Evolutionary conservation across 2,113 vertebrate genomes (phyloP), one percentile per base, ranked within the genome.

Genomic region (Toxotes chatareus): DNA sequence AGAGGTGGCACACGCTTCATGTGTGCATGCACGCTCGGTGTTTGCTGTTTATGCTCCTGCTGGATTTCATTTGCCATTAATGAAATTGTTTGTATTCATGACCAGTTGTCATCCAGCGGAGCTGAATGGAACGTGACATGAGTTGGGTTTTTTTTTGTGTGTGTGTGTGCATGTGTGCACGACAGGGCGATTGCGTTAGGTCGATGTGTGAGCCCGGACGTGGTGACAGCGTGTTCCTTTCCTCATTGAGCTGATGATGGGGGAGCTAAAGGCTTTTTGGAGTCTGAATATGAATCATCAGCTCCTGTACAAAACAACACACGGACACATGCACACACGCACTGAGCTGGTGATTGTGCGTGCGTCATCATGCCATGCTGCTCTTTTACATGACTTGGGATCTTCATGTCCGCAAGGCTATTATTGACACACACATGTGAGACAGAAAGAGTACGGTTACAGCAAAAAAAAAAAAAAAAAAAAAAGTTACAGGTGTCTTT

Each of bases 81-180:
- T 88, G 78, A 84, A 73, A 71, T 12, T 27, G 68, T 84, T 86
- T 83, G 81, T 89, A 92, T 94, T 92, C 87, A 79, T 82, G 75
- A 66, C 56, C 82, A 65, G 73, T 65, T 55, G 68, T 67, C 57
- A 5, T 79, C 49, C 60, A 46, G 81, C 36, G 38, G 46, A 64
- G 44, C 23, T 7, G 10, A 71, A 38, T 23, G 34, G 69, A 64
- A 83, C 42, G 38, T 82, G 76, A 31, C 56, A 5, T 8, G 38
- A 55, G 67, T 66, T 27, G 27, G 27, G 27, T 27, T 27, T 27
- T 27, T 8, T 61, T n/a, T 40, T 19, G 27, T 36, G 0, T 36
- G 31, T 59, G 44, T 34, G 66, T 27, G 4, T 11, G 9, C 31
- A 36, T 34, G 66, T 27, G 4, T 11, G 9, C 31, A 36, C 2